A percentile compares a stretch with the other conserved stretches of the same genome.
phyloP scores from a whole-genome alignment of 2,888 invertebrate species.

The Drosophila subsilvestris region DNA sequence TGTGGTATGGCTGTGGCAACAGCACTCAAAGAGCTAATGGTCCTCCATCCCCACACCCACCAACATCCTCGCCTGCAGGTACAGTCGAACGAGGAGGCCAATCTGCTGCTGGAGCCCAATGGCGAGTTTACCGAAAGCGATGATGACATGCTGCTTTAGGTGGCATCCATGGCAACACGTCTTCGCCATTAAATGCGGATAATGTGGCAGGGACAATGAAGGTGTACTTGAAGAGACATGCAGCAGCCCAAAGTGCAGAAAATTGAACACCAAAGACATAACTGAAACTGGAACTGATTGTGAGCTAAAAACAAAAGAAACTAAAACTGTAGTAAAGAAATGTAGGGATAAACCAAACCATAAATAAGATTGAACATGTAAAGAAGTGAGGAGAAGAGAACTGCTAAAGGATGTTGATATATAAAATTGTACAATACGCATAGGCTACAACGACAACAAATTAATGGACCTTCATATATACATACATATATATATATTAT shows the following conservation, averaged over 20 bases:
- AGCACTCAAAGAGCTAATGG: neutral
- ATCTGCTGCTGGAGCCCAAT: constrained; percentile 81
- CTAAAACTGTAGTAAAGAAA: constrained; percentile 11
- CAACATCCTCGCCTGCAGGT: constrained; percentile 63
- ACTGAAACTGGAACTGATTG: constrained; percentile 69
- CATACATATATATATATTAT: constrained; percentile 48
- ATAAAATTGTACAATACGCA: constrained; percentile 58
- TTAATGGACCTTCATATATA: constrained; percentile 55
- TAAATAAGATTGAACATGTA: neutral
- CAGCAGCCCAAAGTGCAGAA: constrained; percentile 48
- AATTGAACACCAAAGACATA: constrained; percentile 70
- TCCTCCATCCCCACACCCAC: neutral
- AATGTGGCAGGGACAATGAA: constrained; percentile 22
- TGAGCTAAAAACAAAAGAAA: constrained; percentile 57
- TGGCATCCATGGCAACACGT: constrained; percentile 9
- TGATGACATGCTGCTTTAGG: constrained; percentile 83
- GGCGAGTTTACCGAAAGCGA: constrained; percentile 83
- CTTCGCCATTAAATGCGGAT: constrained; percentile 16
- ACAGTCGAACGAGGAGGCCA: constrained; percentile 82
- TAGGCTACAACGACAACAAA: constrained; percentile 57
- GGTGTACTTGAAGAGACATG: constrained; percentile 41
- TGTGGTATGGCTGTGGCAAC: neutral
- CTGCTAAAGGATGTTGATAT: constrained; percentile 38
- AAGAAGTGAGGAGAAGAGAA: constrained; percentile 10
- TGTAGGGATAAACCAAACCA: constrained; percentile 16